Conservation (phyloP, 2,113 vertebrate species). For the Pteropus alecto region DNA sequence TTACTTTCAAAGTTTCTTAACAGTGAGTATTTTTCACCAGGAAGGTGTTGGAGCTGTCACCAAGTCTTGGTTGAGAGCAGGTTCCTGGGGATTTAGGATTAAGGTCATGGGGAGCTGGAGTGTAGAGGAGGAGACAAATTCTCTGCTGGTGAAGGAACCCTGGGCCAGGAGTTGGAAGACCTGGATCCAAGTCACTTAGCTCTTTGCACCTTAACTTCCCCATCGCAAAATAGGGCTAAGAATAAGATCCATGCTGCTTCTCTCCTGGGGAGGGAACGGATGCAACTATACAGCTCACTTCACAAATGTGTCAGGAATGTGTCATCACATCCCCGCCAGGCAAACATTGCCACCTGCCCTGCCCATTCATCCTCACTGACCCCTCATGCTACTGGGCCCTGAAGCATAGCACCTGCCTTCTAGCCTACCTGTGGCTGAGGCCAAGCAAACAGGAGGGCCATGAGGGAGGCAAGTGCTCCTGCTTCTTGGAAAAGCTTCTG, state of each 20-base stretch:
- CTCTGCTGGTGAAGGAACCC: not conserved
- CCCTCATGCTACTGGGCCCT: not conserved
- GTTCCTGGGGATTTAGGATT: not conserved
- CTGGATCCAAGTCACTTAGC: not conserved
- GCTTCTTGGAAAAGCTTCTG: constrained; percentile 10
- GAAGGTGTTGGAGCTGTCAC: not conserved
- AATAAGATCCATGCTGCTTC: accelerated
- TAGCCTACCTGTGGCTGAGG: not conserved
- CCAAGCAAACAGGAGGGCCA: constrained; percentile 11
- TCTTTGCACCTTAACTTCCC: not conserved
- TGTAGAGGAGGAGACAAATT: not conserved
- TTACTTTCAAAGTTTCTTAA: not conserved
- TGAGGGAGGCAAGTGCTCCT: not conserved
- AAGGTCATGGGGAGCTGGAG: not conserved
- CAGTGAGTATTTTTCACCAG: not conserved
- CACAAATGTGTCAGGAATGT: not conserved
- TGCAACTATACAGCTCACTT: accelerated
- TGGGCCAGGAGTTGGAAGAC: not conserved
- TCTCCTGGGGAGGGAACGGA: accelerated
- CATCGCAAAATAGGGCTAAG: accelerated
- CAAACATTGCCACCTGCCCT: not conserved
- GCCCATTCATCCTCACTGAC: not conserved
- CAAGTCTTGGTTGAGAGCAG: not conserved
- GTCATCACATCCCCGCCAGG: not conserved
- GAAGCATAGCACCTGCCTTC: not conserved